Evolutionary conservation across 2,888 invertebrate species (phyloP).

Genomic region (Platycheirus albimanus): DNA sequence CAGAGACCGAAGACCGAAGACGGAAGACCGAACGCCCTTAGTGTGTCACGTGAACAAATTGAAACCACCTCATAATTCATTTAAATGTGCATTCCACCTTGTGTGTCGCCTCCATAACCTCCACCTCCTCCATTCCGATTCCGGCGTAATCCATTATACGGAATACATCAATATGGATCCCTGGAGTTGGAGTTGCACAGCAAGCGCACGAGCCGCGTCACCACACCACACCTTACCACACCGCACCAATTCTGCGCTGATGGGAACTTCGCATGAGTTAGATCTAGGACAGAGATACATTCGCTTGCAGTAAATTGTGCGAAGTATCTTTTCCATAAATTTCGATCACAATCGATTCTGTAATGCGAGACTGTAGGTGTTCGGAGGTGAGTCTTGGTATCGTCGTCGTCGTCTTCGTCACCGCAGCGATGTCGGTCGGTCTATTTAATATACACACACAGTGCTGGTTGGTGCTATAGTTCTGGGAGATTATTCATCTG

Average conservation of each 20-base stretch:
- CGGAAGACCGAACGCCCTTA: slow-evolving; percentile 45
- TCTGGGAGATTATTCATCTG: slow-evolving; percentile 57
- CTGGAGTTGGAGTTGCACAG: slow-evolving; percentile 23
- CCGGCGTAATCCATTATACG: slow-evolving; percentile 29
- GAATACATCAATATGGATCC: slow-evolving; percentile 40
- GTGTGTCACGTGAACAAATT: slow-evolving; percentile 57
- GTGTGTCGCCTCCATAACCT: slow-evolving; percentile 31
- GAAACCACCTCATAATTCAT: slow-evolving; percentile 55
- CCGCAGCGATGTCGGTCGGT: background rate
- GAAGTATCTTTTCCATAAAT: slow-evolving; percentile 62
- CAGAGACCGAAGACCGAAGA: slow-evolving; percentile 22
- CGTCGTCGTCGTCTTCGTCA: background rate
- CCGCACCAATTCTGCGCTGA: slow-evolving; percentile 6
- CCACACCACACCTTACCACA: background rate
- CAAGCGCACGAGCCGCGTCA: slow-evolving; percentile 37
- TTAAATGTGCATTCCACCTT: slow-evolving; percentile 38
- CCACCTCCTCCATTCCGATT: slow-evolving; percentile 8
- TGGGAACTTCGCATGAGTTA: slow-evolving; percentile 45
- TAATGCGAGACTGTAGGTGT: slow-evolving; percentile 41
- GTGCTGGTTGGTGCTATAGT: too few species aligned
- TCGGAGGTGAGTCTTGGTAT: slow-evolving; percentile 34
- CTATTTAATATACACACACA: too few species aligned
- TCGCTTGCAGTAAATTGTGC: slow-evolving; percentile 47
- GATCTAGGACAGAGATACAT: slow-evolving; percentile 64
- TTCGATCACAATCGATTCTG: slow-evolving; percentile 68